phyloP scores from a whole-genome alignment of 2,113 vertebrate genomes.

The Malurus elegans region DNA sequence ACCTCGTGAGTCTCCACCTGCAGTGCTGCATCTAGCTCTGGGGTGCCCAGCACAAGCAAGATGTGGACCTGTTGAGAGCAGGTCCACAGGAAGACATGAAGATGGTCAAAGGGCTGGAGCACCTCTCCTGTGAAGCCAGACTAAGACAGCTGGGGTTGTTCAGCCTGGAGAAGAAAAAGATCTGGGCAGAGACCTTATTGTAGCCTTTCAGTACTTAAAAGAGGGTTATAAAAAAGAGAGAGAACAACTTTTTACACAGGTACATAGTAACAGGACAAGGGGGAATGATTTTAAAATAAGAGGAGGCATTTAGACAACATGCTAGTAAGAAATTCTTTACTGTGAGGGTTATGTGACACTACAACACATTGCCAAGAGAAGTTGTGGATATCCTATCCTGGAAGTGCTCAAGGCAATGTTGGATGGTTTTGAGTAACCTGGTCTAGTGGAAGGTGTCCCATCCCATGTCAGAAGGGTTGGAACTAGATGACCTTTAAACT shows the following conservation, averaged over 20 bases:
- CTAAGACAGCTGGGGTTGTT: background rate
- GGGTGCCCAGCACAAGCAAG: background rate
- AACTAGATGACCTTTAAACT: background rate
- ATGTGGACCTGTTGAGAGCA: background rate
- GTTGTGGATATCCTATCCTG: background rate
- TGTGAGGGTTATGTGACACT: background rate
- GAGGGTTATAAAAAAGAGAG: background rate
- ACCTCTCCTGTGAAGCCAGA: background rate
- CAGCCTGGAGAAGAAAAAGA: background rate
- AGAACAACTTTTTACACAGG: background rate
- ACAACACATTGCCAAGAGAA: background rate
- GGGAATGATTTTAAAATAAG: background rate
- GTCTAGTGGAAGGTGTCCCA: background rate
- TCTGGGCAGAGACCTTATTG: background rate
- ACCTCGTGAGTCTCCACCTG: background rate
- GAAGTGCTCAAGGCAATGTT: background rate
- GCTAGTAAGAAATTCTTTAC: background rate
- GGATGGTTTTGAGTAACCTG: background rate
- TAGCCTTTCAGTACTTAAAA: background rate
- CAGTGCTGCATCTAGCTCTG: background rate
- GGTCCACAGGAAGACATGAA: background rate
- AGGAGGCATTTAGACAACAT: background rate
- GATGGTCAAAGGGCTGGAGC: background rate
- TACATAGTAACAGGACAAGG: background rate
- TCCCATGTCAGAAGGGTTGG: background rate